Conservation (phyloP, 2,888 invertebrate species). For the Hydrotaea diabolus region DNA sequence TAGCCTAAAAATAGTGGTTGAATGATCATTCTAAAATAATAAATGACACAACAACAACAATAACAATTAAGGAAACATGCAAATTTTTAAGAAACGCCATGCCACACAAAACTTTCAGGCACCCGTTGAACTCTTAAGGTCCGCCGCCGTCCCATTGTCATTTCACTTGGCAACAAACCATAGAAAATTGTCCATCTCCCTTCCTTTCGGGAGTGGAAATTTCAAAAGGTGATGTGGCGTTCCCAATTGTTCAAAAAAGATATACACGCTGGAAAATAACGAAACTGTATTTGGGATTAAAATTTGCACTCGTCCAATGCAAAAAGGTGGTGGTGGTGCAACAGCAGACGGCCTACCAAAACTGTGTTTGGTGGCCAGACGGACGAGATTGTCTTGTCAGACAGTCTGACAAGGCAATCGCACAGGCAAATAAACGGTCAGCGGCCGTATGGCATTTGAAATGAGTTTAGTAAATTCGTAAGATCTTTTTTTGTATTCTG, state of each 20-base stretch:
- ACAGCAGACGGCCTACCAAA: neutral
- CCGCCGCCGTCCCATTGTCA: neutral
- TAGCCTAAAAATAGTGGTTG: slow-evolving; percentile 30
- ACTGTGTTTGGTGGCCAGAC: neutral
- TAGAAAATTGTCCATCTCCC: slow-evolving; percentile 9
- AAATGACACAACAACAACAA: neutral
- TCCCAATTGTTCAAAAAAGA: no score
- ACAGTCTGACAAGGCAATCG: no score
- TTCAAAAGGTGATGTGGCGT: no score
- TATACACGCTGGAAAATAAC: neutral
- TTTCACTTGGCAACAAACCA: slow-evolving; percentile 54
- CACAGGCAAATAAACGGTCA: no score
- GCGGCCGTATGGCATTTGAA: no score
- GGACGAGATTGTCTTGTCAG: neutral
- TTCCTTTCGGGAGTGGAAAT: slow-evolving; percentile 22
- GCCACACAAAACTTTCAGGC: neutral
- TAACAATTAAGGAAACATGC: neutral
- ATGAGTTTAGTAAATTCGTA: no score
- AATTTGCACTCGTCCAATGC: neutral
- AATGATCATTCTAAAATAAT: slow-evolving; percentile 1
- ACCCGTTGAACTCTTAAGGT: neutral
- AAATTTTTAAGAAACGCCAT: slow-evolving; percentile 14
- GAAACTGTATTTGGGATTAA: slow-evolving; percentile 41
- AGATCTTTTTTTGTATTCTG: no score
- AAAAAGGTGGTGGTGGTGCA: neutral